phyloP scores from a whole-genome alignment of 2,797 vertebrate species.

The Takifugu ocellatus region DNA sequence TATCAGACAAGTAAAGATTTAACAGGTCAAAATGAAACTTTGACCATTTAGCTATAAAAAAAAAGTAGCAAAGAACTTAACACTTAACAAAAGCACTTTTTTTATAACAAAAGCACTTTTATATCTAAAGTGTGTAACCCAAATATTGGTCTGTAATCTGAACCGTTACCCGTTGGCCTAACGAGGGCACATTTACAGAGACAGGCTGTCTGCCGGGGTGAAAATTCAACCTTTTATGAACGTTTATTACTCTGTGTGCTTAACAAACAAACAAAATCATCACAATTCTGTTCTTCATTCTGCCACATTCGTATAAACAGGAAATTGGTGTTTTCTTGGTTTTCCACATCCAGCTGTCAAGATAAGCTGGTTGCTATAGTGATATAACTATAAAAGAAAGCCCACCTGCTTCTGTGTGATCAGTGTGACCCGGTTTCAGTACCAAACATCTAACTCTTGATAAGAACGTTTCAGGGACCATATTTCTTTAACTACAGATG shows the following conservation, averaged over 20 bases:
- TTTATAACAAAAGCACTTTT: too few relatives aligned
- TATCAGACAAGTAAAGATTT: too few relatives aligned
- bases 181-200: too few relatives aligned
- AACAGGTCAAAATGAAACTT: too few relatives aligned
- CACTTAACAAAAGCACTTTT: too few relatives aligned
- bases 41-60: too few relatives aligned
- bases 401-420: not conserved
- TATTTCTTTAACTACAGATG: slow-evolving; percentile 53
- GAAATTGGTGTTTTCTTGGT: slow-evolving; percentile 34
- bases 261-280: not conserved
- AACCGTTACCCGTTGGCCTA: too few relatives aligned
- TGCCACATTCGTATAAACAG: slow-evolving; percentile 31
- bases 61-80: too few relatives aligned
- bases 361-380: slow-evolving; percentile 2
- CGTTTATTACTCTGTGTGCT: not conserved
- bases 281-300: not conserved
- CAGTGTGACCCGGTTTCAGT: slow-evolving; percentile 8
- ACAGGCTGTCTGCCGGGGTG: not conserved
- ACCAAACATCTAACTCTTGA: too few relatives aligned
- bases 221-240: not conserved
- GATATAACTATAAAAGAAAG: slow-evolving; percentile 18
- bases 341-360: slow-evolving; percentile 40
- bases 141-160: too few relatives aligned
- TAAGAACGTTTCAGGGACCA: too few relatives aligned
- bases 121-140: too few relatives aligned